A percentile compares a stretch with the other conserved stretches of the same genome.
These are phyloP conservation scores for Bergia sp. DNA, from an alignment of 92 coral and sea anemone genomes.

Conservation along the genomic window DNA sequence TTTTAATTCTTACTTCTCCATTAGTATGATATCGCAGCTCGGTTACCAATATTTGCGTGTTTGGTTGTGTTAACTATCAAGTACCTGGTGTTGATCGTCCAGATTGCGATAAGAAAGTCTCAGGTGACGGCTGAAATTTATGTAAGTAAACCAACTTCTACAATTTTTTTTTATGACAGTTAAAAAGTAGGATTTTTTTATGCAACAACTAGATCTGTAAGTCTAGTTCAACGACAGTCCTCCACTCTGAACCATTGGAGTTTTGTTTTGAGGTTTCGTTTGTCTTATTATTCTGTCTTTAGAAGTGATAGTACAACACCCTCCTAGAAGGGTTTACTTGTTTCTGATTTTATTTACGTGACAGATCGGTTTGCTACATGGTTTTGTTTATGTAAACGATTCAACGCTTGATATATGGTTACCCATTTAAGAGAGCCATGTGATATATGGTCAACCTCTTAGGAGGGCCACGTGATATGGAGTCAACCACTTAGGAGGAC, in stretches of 20 bases:
- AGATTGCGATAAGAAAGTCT: constrained; percentile 15
- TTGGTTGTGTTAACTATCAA: constrained; percentile 6
- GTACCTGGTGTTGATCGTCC: constrained; percentile 26
- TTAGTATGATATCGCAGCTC: background rate
- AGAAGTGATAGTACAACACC: too few relatives aligned
- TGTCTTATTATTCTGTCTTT: too few relatives aligned
- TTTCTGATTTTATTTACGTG: too few relatives aligned
- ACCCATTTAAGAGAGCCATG: too few relatives aligned
- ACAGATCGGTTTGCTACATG: too few relatives aligned
- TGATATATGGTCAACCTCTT: too few relatives aligned
- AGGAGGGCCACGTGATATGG: too few relatives aligned
- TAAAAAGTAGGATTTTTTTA: background rate
- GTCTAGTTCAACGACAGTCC: background rate
- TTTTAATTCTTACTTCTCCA: background rate
- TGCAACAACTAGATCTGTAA: background rate
- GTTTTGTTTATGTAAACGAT: too few relatives aligned
- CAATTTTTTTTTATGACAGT: background rate
- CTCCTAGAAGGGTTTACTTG: background rate
- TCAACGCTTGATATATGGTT: too few relatives aligned
- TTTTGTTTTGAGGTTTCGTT: background rate
- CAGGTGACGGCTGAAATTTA: constrained; percentile 10
- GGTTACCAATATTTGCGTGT: constrained; percentile 8
- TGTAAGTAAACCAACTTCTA: constrained; percentile 8
- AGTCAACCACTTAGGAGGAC: too few relatives aligned
- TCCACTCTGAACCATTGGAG: background rate